Conservation (phyloP, 2,113 vertebrate species). For the Dinomys branickii region DNA sequence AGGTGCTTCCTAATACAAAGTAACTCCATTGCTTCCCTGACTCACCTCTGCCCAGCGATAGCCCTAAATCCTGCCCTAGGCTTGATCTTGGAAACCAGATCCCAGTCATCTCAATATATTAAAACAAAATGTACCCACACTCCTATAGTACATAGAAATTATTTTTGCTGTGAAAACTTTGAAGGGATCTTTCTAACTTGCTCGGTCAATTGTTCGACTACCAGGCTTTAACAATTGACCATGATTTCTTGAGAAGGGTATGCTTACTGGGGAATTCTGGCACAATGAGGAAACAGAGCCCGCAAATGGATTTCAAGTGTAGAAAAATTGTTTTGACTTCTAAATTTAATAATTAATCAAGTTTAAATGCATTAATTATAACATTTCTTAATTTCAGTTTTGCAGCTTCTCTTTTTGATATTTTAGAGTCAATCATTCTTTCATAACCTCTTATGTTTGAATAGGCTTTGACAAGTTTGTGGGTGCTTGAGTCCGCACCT, state of each 20-base stretch:
- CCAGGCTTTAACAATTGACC: conserved; percentile 42
- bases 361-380: conserved; percentile 66
- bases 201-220: not conserved
- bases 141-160: not conserved
- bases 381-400: conserved; percentile 61
- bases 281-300: conserved; percentile 45
- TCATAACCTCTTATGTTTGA: conserved; percentile 1
- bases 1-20: not conserved
- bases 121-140: not conserved
- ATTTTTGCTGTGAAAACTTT: conserved; percentile 37
- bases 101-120: not conserved
- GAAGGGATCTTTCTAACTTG: conserved; percentile 3
- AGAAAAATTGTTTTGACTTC: conserved; percentile 63
- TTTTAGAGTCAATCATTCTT: conserved; percentile 24
- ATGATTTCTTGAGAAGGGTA: conserved; percentile 51
- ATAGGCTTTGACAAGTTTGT: not conserved
- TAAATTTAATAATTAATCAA: conserved; percentile 71
- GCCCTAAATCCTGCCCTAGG: not conserved
- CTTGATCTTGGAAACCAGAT: not conserved
- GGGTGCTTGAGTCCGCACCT: not conserved
- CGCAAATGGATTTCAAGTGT: conserved; percentile 58
- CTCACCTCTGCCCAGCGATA: too few relatives aligned
- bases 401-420: conserved; percentile 44
- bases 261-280: conserved; percentile 39
- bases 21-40: not conserved